A percentile compares a stretch with the other conserved stretches of the same genome.
Conservation (phyloP, 2,113 vertebrate genomes). For the Eretmochelys imbricata region DNA sequence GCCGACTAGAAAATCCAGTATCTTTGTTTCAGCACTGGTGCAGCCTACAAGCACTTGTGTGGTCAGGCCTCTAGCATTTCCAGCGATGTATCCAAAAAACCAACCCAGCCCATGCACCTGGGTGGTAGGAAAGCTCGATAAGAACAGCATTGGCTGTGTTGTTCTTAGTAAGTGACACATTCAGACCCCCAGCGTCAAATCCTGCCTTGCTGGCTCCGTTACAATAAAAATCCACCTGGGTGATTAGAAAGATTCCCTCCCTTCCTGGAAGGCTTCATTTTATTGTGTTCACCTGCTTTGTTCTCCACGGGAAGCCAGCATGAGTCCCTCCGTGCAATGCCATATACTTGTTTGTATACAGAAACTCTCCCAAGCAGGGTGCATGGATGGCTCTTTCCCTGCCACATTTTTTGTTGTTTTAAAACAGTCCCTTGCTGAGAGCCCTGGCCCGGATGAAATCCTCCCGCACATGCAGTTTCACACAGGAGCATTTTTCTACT, state of each 20-base stretch:
- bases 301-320: rapidly evolving
- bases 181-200: constrained; percentile 68
- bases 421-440: rapidly evolving
- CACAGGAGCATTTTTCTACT: not conserved
- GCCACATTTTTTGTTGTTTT: not conserved
- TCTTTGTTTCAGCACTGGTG: not conserved
- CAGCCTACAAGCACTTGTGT: not conserved
- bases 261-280: not conserved
- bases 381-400: not conserved
- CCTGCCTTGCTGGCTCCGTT: constrained; percentile 40
- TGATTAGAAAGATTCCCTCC: constrained; percentile 37
- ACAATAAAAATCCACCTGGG: constrained; percentile 71
- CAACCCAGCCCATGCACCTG: rapidly evolving
- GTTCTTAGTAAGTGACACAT: constrained; percentile 55
- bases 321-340: not conserved
- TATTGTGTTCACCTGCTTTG: constrained; percentile 27
- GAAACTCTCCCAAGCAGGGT: not conserved
- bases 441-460: rapidly evolving
- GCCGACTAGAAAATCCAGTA: not conserved
- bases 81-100: no score
- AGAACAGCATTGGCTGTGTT: constrained; percentile 32
- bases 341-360: not conserved
- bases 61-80: not conserved
- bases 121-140: not conserved
- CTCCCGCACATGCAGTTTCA: not conserved